Base-by-base conservation (phyloP, 1,140 invertebrate species). In the Camponotus pennsylvanicus region DNA sequence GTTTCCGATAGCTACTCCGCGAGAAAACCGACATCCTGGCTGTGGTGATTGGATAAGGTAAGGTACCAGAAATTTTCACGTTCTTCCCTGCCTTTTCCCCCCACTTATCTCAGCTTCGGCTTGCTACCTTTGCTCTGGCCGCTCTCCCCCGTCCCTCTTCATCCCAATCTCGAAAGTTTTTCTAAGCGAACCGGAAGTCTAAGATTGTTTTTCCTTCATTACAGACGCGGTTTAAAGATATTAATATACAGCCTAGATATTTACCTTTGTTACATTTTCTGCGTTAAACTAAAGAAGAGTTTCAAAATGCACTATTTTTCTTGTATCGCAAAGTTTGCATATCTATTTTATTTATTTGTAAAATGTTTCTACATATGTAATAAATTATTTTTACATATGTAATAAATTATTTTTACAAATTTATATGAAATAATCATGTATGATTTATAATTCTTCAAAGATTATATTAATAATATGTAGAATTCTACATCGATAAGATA, bases 11-110 rank as follows among this genome's bases (percentile, higher is more conserved):
- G 88, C 77, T 88, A 87, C 90, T 90, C 42, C 70, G 79, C 85
- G 80, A 86, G 83, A 89, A 85, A 90, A 89, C 85, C 89, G 78
- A 87, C 87, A 75, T 84, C 49, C 77, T 42, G 70, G 55, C 70
- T 55, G 79, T 69, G 77, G 84, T 91, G 92, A 92, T 92, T 93
- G 91, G 92, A 92, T 91, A 91, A 91, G 89, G 77, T 71, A 85
- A 75, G 85, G 85, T 55, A 90, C 86, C 86, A 88, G 57, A 63
- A 75, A 86, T 88, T 89, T 89, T 71, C 84, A 87, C 87, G 66
- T 77, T 21, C 59, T 73, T 69, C 61, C 21, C n/a, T 55, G 21
- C 27, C 15, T 21, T 42, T 49, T 45, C 66, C 45, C 6, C n/a
- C 75, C 21, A 13, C 18, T 49, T 11, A 71, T 49, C 40, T 3